Evolutionary conservation across 1,140 invertebrate species (phyloP), one percentile per base, ranked within the genome.

Genomic region (Drosophila busckii): DNA sequence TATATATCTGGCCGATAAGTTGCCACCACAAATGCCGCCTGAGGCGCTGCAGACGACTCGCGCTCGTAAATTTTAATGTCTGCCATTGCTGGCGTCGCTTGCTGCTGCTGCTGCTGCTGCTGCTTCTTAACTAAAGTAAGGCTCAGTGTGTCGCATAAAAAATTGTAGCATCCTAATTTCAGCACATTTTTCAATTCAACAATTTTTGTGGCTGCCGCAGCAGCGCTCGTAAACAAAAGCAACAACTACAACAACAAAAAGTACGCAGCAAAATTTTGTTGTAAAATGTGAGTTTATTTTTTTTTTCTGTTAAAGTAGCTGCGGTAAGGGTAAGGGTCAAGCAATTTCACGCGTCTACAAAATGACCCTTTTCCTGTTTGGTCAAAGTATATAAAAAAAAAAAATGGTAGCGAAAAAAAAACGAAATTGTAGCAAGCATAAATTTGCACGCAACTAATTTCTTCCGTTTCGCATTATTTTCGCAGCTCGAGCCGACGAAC

Each of bases 361-460:
- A 82, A 82, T 83, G 75, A 82, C 70, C 75, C 70, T 82, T 82
- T 82, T 82, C 70, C 76, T 48, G n/a, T 17, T 23, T 9, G 7
- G n/a, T 32, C 29, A 53, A 59, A 56, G 52, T 44, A 58, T 15
- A 45, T 12, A 4, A 16, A 20, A 53, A 52, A 48, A 64, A 46
- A 67, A 31, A n/a, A 41, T 32, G 34, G 53, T 64, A 56, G 52
- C 48, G 58, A 17, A 45, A 15, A 4, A 16, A 20, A 53, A 52
- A 48, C 69, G 55, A 67, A 31, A n/a, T n/a, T n/a, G n/a, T n/a
- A n/a, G n/a, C 59, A 34, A 62, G 69, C 70, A 82, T 82, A 82
- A 82, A 82, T 82, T 82, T 83, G 76, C 75, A 82, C 75, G 76
- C 75, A 82, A 83, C 75, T 82, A 82, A 82, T 82, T 82, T 82